Percentiles rank a stretch among this genome's conserved stretches.
Evolutionary conservation across 2,797 vertebrate genomes (phyloP).

Genomic region (Heliangelus exortis): DNA sequence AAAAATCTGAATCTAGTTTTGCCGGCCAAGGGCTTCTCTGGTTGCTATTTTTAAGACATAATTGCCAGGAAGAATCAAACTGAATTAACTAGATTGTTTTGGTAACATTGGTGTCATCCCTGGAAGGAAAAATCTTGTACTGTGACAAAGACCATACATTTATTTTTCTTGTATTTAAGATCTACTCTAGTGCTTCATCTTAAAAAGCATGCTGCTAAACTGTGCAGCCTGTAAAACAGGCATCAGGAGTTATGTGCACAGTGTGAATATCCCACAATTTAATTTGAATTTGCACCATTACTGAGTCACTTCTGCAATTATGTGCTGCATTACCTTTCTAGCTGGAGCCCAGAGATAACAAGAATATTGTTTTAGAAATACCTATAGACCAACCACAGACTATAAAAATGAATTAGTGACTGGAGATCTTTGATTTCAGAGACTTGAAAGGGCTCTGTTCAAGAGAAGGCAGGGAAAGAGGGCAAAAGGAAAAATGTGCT

Average conservation of each 20-base stretch:
- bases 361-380: background rate
- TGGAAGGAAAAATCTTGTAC: background rate
- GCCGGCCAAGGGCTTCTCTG: background rate
- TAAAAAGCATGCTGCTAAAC: conserved; percentile 38
- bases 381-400: background rate
- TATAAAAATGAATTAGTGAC: background rate
- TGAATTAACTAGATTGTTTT: background rate
- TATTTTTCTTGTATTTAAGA: conserved; percentile 23
- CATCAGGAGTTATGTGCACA: background rate
- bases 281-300: conserved; percentile 47
- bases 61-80: background rate
- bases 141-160: background rate
- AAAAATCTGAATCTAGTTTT: background rate
- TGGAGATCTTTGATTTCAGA: background rate
- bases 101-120: background rate
- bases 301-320: conserved; percentile 30
- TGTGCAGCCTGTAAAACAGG: conserved; percentile 1
- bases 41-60: background rate
- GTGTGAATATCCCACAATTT: conserved; percentile 29
- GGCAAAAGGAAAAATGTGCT: background rate
- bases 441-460: background rate
- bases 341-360: conserved; percentile 33
- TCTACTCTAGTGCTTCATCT: background rate
- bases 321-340: conserved; percentile 17
- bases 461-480: background rate